Evolutionary conservation across 1,140 invertebrate species (phyloP).

Genomic region (Camponotus vicinus): DNA sequence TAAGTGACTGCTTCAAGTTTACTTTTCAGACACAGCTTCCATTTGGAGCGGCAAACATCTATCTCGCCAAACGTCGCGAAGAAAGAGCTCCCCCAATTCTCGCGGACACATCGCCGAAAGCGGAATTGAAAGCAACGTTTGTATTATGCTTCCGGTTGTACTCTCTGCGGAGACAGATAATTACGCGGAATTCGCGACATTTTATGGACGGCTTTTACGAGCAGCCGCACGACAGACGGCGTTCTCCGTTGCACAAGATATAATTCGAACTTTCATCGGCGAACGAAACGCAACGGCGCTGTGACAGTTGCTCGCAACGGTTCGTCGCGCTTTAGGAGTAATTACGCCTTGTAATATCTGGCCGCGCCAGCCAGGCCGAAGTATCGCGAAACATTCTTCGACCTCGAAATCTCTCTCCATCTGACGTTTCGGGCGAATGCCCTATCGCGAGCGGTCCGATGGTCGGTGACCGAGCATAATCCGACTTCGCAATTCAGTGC

Average conservation of each 20-base stretch:
- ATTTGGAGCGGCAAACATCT: neutral
- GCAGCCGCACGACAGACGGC: constrained; percentile 25
- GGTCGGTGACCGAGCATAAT: constrained; percentile 54
- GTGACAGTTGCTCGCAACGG: constrained; percentile 19
- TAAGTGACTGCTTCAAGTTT: neutral
- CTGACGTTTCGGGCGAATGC: neutral
- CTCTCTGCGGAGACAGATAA: constrained; percentile 31
- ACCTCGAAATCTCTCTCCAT: constrained; percentile 25
- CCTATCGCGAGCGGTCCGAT: neutral
- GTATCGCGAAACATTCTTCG: constrained; percentile 3
- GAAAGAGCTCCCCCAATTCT: constrained; percentile 10
- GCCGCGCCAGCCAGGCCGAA: neutral
- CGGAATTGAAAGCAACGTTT: neutral
- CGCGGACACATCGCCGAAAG: neutral
- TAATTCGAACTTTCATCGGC: constrained; percentile 62
- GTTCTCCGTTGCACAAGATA: constrained; percentile 26
- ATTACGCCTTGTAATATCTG: constrained; percentile 35
- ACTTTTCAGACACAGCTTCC: constrained; percentile 31
- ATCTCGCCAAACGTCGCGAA: neutral
- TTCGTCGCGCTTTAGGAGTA: constrained; percentile 42
- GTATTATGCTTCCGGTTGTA: constrained; percentile 15
- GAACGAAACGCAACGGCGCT: neutral
- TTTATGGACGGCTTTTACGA: constrained; percentile 60
- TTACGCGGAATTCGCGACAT: constrained; percentile 33
- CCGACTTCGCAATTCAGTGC: constrained; percentile 42